These are phyloP conservation scores for Petrolisthes cinctipes DNA, from an alignment of 2,888 invertebrate genomes.

Conservation along the genomic window DNA sequence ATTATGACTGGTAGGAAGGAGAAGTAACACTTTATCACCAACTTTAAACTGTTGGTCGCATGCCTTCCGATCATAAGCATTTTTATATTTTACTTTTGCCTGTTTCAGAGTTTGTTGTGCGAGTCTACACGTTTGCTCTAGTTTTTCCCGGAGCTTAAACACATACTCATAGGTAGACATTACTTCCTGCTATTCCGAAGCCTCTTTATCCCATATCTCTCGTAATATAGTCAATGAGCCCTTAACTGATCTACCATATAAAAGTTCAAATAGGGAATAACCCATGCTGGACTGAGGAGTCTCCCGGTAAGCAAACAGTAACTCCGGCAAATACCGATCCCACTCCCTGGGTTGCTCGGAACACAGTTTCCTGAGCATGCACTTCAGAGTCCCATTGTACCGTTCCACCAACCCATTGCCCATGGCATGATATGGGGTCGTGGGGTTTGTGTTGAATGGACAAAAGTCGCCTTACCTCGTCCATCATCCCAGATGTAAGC, in stretches of 20 bases:
- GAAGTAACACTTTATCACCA: slow-evolving; percentile 2
- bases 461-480: slow-evolving; percentile 1
- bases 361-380: slow-evolving; percentile 1
- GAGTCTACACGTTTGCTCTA: neutral
- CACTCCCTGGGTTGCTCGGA: slow-evolving; percentile 9
- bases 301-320: slow-evolving; percentile 5
- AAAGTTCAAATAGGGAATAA: slow-evolving; percentile 15
- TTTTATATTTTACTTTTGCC: neutral
- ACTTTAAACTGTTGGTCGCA: neutral
- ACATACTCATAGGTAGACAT: slow-evolving; percentile 19
- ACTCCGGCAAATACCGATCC: slow-evolving; percentile 9
- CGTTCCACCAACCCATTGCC: slow-evolving; percentile 7
- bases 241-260: slow-evolving; percentile 3
- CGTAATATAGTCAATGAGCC: neutral
- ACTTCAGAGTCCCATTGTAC: slow-evolving; percentile 10
- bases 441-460: neutral
- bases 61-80: neutral
- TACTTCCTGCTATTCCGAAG: neutral
- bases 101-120: neutral
- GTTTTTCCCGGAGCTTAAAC: neutral
- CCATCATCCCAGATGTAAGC: slow-evolving; percentile 5
- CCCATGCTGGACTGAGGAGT: neutral
- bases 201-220: slow-evolving; percentile 13
- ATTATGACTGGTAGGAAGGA: slow-evolving; percentile 2
- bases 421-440: slow-evolving; percentile 1